A percentile compares a stretch with the other conserved stretches of the same genome.
phyloP scores from a whole-genome alignment of 2,888 invertebrate species.

The Lasioglossum lativentre region DNA sequence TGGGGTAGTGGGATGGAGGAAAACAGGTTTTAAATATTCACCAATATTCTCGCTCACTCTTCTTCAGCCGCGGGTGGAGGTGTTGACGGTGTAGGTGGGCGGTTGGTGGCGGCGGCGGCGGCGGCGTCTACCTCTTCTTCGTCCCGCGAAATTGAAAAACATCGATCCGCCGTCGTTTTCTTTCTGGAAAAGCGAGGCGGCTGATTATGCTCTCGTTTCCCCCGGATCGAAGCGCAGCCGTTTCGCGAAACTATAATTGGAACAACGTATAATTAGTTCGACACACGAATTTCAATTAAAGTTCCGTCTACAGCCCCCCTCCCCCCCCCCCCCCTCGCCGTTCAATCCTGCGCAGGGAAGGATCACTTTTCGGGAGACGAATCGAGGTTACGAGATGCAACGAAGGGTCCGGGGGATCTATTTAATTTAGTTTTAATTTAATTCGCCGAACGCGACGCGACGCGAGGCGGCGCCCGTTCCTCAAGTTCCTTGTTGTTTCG shows the following conservation, averaged over 20 bases:
- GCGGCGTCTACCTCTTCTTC: constrained; percentile 12
- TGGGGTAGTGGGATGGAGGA: neutral
- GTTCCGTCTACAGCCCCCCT: constrained; percentile 25
- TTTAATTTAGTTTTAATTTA: constrained; percentile 66
- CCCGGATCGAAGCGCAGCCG: constrained; percentile 9
- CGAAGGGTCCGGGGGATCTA: constrained; percentile 27
- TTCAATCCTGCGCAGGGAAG: constrained; percentile 15
- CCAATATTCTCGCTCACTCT: constrained; percentile 12
- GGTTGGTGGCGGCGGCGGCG: neutral
- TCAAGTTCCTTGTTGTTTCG: constrained; percentile 36
- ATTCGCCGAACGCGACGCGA: constrained; percentile 41
- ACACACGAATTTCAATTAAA: constrained; percentile 66
- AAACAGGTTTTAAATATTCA: constrained; percentile 52
- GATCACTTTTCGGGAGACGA: constrained; percentile 39
- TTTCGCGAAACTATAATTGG: constrained; percentile 19
- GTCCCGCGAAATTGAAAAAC: constrained; percentile 29
- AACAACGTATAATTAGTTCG: constrained; percentile 57
- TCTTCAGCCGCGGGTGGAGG: neutral
- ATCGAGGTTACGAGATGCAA: constrained; percentile 26
- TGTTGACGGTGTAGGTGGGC: neutral
- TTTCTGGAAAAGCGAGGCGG: neutral
- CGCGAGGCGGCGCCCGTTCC: neutral
- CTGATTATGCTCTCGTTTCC: constrained; percentile 30
- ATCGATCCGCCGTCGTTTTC: constrained; percentile 36
- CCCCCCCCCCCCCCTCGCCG: neutral